These are phyloP conservation scores for Drosophila nigromelanica DNA, from an alignment of 1,140 invertebrate genomes.

Conservation along the genomic window DNA sequence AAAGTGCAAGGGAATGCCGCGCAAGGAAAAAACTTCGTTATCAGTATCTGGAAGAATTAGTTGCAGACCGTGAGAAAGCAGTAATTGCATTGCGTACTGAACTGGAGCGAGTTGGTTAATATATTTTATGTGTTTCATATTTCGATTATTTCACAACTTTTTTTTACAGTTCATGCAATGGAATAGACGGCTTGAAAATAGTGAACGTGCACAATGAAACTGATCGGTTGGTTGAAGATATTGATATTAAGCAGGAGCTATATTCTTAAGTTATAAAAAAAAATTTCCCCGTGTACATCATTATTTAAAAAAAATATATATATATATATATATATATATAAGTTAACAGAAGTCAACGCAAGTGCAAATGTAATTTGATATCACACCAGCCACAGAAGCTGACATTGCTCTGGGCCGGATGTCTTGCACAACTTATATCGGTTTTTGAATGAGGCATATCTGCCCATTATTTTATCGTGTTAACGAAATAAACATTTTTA, in stretches of 20 bases:
- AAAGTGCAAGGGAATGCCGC: constrained; percentile 98
- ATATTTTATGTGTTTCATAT: constrained; percentile 26
- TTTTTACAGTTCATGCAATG: constrained; percentile 89
- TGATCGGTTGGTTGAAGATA: constrained; percentile 89
- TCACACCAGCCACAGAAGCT: too few species aligned
- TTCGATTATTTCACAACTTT: constrained; percentile 22
- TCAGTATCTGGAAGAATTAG: constrained; percentile 98
- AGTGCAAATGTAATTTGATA: too few species aligned
- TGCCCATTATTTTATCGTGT: too few species aligned
- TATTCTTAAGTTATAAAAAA: constrained; percentile 14
- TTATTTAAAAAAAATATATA: too few species aligned
- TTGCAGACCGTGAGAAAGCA: constrained; percentile 96
- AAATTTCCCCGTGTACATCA: too few species aligned
- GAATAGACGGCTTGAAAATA: constrained; percentile 91
- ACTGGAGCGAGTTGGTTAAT: constrained; percentile 92
- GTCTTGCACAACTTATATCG: too few species aligned
- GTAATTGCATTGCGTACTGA: constrained; percentile 95
- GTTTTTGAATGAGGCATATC: too few species aligned
- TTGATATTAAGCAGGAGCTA: constrained; percentile 87
- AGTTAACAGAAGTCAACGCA: too few species aligned
- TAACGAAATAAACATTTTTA: too few species aligned
- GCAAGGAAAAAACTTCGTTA: constrained; percentile 98
- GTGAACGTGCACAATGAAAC: constrained; percentile 90
- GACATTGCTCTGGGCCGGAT: too few species aligned
- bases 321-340: too few species aligned